Evolutionary conservation across 2,797 vertebrate genomes (phyloP), one percentile per base, ranked within the genome.

Genomic region (Gallinago stenura): DNA sequence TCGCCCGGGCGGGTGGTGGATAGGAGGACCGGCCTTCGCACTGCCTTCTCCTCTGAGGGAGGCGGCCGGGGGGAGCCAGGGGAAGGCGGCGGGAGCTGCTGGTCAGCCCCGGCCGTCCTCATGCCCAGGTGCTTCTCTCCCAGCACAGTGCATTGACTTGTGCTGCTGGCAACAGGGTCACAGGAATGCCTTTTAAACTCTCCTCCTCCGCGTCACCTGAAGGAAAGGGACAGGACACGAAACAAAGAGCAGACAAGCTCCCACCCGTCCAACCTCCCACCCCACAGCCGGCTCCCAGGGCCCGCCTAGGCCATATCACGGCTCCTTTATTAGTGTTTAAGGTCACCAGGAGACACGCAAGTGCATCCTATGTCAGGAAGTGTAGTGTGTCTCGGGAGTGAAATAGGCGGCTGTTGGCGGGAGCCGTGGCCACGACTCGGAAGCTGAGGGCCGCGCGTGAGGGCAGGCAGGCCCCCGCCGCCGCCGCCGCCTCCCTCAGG

Each of bases 281-380:
- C 43, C 62, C 85, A 76, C 50, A 57, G 94, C 96, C 83, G 93
- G 89, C 95, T 97, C 97, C 93, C 95, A 87, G 83, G 96, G 92
- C 96, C 96, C 9, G 92, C 98, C 97, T 96, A 97, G 98, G 98
- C 98, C 98, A 90, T 98, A 98, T 98, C 99, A 98, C 98, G 98
- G 98, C 98, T 98, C 94, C 97, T 98, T 98, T 98, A 99, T 99
- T 99, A 97, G 97, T 97, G 98, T 98, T 97, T 98, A 98, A 98
- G 98, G 99, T 99, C 99, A 99, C 94, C 68, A 71, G 97, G 98
- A 98, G 98, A 98, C 98, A 99, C 72, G 97, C 98, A 96, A 99
- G 98, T 98, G 98, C 98, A 99, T 99, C 98, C 98, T 99, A 98
- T 98, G 98, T 98, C 98, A 99, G 99, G 99, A 99, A 99, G 97